Conservation (phyloP, 2,113 vertebrate species). For the Sus scrofa region T2T-Sscrofa CM000828.6:76580501-76581000, state of each 20-base stretch:
- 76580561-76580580: too few relatives aligned
- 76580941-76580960: background rate
- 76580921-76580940: too few relatives aligned
- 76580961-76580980: background rate
- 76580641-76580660: background rate
- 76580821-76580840: background rate
- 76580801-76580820: background rate
- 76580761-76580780: background rate
- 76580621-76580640: too few relatives aligned
- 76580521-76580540: background rate
- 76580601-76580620: too few relatives aligned
- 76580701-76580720: background rate
- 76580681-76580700: background rate
- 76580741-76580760: accelerated
- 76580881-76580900: background rate
- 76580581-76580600: too few relatives aligned
- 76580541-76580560: too few relatives aligned
- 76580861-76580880: background rate
- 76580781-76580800: background rate
- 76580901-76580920: accelerated
- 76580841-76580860: background rate
- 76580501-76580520: accelerated
- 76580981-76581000: background rate
- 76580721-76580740: background rate
- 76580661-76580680: background rate